A percentile compares a stretch with the other conserved stretches of the same genome.
These are phyloP conservation scores for Cephus cinctus DNA, from an alignment of 1,140 invertebrate species.

Conservation along the genomic window DNA sequence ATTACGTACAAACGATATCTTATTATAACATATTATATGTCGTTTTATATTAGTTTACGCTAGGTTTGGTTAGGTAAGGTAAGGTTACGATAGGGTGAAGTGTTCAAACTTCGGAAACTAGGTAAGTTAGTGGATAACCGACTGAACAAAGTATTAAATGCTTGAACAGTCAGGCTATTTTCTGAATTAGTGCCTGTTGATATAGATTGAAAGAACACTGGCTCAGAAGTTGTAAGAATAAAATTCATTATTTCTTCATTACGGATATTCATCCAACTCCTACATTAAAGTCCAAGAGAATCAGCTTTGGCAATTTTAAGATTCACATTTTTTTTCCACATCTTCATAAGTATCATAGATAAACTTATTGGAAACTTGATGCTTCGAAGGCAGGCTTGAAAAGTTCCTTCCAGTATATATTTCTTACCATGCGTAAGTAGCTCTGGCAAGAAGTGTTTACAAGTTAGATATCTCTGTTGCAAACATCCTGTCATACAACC, in stretches of 20 bases:
- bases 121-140: too few species aligned
- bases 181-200: too few species aligned
- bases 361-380: slow-evolving; percentile 9
- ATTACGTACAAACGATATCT: too few species aligned
- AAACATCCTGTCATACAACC: slow-evolving; percentile 4
- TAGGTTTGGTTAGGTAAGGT: too few species aligned
- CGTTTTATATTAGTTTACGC: too few species aligned
- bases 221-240: slow-evolving; percentile 23
- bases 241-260: slow-evolving; percentile 28
- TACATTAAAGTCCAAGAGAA: slow-evolving; percentile 28
- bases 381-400: slow-evolving; percentile 7
- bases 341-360: slow-evolving; percentile 11
- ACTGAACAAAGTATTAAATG: too few species aligned
- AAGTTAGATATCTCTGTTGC: background rate
- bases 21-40: too few species aligned
- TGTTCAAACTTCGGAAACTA: too few species aligned
- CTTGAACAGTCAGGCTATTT: too few species aligned
- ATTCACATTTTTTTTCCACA: slow-evolving; percentile 10
- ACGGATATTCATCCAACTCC: slow-evolving; percentile 36
- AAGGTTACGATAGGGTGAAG: too few species aligned
- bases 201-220: slow-evolving; percentile 25
- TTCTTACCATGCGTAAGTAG: slow-evolving; percentile 14
- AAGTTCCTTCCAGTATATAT: slow-evolving; percentile 11
- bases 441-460: slow-evolving; percentile 13
- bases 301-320: slow-evolving; percentile 4